phyloP scores from a whole-genome alignment of 2,888 invertebrate species.

The Drosophila percnosoma region DNA sequence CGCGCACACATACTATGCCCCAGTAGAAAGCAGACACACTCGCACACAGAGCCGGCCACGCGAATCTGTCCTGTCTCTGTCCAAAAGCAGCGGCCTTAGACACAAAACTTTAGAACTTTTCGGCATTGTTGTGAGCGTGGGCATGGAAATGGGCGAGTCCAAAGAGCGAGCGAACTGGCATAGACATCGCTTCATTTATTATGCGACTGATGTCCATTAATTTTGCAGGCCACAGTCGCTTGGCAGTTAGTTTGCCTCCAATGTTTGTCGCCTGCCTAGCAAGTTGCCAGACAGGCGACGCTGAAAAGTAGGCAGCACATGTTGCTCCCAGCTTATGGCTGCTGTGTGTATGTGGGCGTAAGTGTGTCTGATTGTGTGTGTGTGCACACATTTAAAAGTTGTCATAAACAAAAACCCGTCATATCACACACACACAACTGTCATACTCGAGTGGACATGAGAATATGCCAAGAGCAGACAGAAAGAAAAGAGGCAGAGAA shows the following conservation, averaged over 20 bases:
- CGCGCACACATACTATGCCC: background rate
- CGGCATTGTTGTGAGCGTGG: conserved; percentile 45
- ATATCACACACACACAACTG: conserved; percentile 6
- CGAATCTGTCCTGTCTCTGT: conserved; percentile 35
- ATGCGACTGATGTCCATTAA: conserved; percentile 80
- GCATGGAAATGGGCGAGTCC: conserved; percentile 44
- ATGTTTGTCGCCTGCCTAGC: conserved; percentile 32
- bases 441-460: conserved; percentile 35
- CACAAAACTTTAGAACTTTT: conserved; percentile 61
- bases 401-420: conserved; percentile 56
- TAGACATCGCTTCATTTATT: conserved; percentile 78
- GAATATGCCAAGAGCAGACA: conserved; percentile 35
- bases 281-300: conserved; percentile 46
- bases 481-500: background rate
- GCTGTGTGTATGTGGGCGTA: background rate
- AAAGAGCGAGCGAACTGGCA: conserved; percentile 16
- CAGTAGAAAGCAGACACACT: background rate
- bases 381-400: conserved; percentile 63
- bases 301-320: conserved; percentile 59
- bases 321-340: conserved; percentile 33
- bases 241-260: conserved; percentile 41
- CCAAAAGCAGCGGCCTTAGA: conserved; percentile 40
- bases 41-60: conserved; percentile 11
- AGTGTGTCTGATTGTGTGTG: conserved; percentile 9
- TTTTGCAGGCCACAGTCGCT: conserved; percentile 69